These are phyloP conservation scores for Drosophila subquinaria DNA, from an alignment of 2,888 invertebrate genomes.

Conservation along the genomic window DNA sequence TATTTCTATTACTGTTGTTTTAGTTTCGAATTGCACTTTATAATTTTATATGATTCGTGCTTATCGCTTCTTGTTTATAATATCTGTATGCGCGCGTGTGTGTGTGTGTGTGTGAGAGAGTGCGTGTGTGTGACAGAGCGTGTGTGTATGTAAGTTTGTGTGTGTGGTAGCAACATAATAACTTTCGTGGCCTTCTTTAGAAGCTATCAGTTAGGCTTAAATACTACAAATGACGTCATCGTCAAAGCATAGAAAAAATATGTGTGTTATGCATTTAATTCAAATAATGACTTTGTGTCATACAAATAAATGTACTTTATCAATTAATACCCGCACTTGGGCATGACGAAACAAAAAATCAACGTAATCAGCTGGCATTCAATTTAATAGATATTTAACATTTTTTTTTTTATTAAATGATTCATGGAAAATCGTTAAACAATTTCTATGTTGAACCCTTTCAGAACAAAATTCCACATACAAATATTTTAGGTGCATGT, in stretches of 20 bases:
- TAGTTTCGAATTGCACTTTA: conserved; percentile 65
- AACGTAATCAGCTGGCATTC: conserved; percentile 40
- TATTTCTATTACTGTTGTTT: conserved; percentile 43
- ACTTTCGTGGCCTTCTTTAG: conserved; percentile 29
- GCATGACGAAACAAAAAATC: conserved; percentile 64
- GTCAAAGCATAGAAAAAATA: conserved; percentile 7
- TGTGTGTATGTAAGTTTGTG: not conserved
- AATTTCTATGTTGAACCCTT: conserved; percentile 25
- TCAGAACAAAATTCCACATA: conserved; percentile 13
- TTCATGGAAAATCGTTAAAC: conserved; percentile 42
- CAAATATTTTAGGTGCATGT: not conserved
- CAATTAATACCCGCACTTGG: conserved; percentile 63
- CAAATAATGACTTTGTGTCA: conserved; percentile 36
- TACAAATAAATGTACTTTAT: conserved; percentile 44
- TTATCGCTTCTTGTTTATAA: conserved; percentile 47
- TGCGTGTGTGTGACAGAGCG: not conserved
- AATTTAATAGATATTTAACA: conserved; percentile 13
- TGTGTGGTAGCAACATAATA: conserved; percentile 20
- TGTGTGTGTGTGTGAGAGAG: not conserved
- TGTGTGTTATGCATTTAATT: conserved; percentile 30
- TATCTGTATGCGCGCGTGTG: not conserved
- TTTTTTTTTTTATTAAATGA: conserved; percentile 16
- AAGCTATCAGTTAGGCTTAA: conserved; percentile 10
- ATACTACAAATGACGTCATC: conserved; percentile 47
- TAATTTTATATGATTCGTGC: conserved; percentile 48